Evolutionary conservation across 64 coral and sea anemone species (phyloP).

Genomic region (Exaiptasia diaphana): DNA sequence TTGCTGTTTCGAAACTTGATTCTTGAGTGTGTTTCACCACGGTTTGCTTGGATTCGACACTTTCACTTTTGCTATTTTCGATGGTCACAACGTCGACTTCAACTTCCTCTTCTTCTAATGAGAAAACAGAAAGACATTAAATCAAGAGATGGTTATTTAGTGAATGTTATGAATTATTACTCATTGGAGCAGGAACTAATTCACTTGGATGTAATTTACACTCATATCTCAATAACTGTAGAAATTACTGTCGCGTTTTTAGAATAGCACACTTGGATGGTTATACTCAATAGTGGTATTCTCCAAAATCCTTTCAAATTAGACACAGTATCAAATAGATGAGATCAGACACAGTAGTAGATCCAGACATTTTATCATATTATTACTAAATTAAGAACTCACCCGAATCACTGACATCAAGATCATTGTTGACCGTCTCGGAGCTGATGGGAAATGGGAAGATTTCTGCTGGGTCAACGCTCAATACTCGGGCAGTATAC

Average conservation of each 20-base stretch:
- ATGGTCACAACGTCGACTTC: constrained; percentile 91
- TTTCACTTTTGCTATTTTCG: constrained; percentile 78
- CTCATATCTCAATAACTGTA: constrained; percentile 2
- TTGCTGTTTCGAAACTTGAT: background rate
- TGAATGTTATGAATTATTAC: constrained; percentile 19
- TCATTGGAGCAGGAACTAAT: constrained; percentile 3
- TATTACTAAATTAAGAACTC: no score
- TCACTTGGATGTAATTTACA: background rate
- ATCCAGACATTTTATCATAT: background rate
- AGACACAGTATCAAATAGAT: no score
- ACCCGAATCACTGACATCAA: constrained; percentile 78
- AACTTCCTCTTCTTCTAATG: constrained; percentile 85
- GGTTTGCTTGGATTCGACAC: background rate
- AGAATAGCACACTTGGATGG: no score
- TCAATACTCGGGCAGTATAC: constrained; percentile 72
- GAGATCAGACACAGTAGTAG: background rate
- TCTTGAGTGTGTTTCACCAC: constrained; percentile 10
- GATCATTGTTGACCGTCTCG: constrained; percentile 37
- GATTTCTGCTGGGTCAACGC: constrained; percentile 85
- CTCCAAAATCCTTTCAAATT: background rate
- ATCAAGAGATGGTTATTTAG: no score
- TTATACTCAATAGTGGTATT: no score
- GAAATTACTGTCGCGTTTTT: background rate
- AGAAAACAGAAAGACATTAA: constrained; percentile 54
- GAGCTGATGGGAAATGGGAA: constrained; percentile 77